phyloP scores from a whole-genome alignment of 1,140 invertebrate genomes.

The Plectus sambesii region DNA sequence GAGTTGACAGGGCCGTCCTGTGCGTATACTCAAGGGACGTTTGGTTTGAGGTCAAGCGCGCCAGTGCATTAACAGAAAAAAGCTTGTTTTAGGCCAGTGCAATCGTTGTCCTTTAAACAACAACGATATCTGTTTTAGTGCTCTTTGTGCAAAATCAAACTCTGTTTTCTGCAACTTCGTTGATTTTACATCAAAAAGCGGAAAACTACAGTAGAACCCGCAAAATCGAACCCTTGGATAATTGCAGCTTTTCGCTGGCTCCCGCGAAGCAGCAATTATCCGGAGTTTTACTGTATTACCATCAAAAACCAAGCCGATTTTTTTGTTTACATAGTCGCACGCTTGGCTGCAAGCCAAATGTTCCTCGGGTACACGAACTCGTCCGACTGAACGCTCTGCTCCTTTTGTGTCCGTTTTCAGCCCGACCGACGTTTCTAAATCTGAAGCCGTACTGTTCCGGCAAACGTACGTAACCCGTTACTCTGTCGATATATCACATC shows the following conservation, averaged over 20 bases:
- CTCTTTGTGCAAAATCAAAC: too few species aligned
- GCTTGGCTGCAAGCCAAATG: background rate
- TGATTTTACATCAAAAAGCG: too few species aligned
- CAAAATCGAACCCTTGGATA: too few species aligned
- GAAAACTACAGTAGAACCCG: too few species aligned
- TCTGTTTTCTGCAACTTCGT: too few species aligned
- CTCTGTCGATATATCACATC: slow-evolving; percentile 8
- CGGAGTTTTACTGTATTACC: slow-evolving; percentile 1
- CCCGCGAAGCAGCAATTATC: slow-evolving; percentile 12
- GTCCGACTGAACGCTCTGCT: slow-evolving; percentile 2
- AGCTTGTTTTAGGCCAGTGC: too few species aligned
- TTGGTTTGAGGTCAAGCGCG: too few species aligned
- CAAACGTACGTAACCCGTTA: slow-evolving; percentile 14
- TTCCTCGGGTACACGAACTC: background rate
- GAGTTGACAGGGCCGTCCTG: too few species aligned
- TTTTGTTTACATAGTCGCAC: background rate
- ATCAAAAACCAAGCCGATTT: slow-evolving; percentile 6
- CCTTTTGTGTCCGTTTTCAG: slow-evolving; percentile 24
- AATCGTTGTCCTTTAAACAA: too few species aligned
- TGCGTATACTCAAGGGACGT: too few species aligned
- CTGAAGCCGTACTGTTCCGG: slow-evolving; percentile 23
- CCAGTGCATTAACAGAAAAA: too few species aligned
- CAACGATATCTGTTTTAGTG: too few species aligned
- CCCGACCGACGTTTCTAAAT: slow-evolving; percentile 28
- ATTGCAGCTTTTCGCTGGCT: slow-evolving; percentile 10